Evolutionary conservation across 2,888 invertebrate species (phyloP).

Genomic region (Euphydryas editha): DNA sequence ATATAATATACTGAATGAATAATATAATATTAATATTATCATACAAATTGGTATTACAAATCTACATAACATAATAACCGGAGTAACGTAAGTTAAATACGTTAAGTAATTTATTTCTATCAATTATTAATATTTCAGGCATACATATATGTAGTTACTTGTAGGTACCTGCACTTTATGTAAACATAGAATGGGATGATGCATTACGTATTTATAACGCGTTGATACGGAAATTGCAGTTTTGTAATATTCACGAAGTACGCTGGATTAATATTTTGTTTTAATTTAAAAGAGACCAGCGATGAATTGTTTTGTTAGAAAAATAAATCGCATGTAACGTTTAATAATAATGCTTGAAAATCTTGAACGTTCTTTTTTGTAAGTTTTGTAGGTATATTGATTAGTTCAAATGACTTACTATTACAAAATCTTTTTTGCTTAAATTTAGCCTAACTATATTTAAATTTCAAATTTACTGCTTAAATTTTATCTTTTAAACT

Average conservation of each 20-base stretch:
- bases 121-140: not conserved
- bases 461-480: no score
- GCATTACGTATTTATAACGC: constrained; percentile 71
- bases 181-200: constrained; percentile 56
- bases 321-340: not conserved
- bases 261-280: constrained; percentile 43
- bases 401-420: not conserved
- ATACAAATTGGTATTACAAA: no score
- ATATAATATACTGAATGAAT: no score
- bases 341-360: not conserved
- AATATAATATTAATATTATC: no score
- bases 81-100: no score
- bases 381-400: not conserved
- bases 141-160: not conserved
- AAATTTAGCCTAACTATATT: no score
- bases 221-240: constrained; percentile 82
- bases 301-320: constrained; percentile 16
- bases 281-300: constrained; percentile 42
- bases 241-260: constrained; percentile 78
- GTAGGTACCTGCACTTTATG: constrained; percentile 41
- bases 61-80: no score
- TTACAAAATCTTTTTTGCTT: not conserved
- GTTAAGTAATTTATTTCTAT: no score
- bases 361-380: not conserved
- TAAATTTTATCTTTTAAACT: no score